A percentile compares a stretch with the other conserved stretches of the same genome.
Conservation (phyloP, 2,113 vertebrate species). For the Indri indri region DNA sequence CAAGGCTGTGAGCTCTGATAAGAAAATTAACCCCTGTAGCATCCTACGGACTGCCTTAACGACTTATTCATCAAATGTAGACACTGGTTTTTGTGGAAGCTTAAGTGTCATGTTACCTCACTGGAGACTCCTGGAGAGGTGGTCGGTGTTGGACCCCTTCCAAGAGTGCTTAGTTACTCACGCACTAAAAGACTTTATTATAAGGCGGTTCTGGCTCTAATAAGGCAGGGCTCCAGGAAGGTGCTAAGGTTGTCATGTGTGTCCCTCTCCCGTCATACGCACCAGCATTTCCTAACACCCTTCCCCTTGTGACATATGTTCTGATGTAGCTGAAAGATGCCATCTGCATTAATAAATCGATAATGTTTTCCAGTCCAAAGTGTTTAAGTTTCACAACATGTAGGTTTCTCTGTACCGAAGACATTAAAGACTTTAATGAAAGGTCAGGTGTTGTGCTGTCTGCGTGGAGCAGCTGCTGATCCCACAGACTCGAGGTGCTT, state of each 20-base stretch:
- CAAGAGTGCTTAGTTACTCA: conserved; percentile 61
- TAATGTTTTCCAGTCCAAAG: neutral
- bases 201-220: conserved; percentile 14
- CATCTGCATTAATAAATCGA: conserved; percentile 34
- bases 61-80: conserved; percentile 69
- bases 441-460: neutral
- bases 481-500: neutral
- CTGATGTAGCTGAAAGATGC: neutral
- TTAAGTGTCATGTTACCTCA: conserved; percentile 44
- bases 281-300: conserved; percentile 4
- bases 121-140: conserved; percentile 40
- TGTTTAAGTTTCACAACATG: neutral
- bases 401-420: neutral
- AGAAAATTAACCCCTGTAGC: conserved; percentile 56
- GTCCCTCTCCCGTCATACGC: neutral
- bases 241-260: neutral
- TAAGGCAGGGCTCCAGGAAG: conserved; percentile 27
- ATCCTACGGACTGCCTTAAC: conserved; percentile 49
- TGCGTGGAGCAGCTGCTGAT: neutral
- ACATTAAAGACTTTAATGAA: neutral
- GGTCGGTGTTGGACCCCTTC: conserved; percentile 41
- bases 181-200: conserved; percentile 29
- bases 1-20: conserved; percentile 59
- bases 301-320: neutral
- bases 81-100: conserved; percentile 48